Base-by-base conservation (phyloP, 2,888 invertebrate species). In the Morpho achilles region DNA sequence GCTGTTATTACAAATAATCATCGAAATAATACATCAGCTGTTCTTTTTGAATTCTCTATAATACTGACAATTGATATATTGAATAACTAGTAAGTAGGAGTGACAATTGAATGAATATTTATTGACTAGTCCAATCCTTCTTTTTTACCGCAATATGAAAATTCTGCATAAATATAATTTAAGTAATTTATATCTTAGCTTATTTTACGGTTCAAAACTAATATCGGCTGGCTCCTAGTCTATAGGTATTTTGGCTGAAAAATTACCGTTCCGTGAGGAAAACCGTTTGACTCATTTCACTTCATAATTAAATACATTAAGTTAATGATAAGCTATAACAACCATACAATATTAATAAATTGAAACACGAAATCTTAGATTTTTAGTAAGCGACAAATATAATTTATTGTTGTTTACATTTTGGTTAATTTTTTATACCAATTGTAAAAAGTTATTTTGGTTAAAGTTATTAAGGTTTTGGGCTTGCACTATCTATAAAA, bases 251-350 rank as follows among this genome's bases (percentile, higher is more conserved):
- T 68, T 63, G 67, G 59, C 49, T 64, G 63, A 63, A 67, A 65
- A 68, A 69, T 66, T 67, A 69, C 66, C 59, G 64, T 69, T 67
- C 66, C 69, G 69, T 70, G 69, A 67, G 62, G 61, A 65, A 67
- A 59, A 61, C 59, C 64, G 63, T 61, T 62, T 61, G 64, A 65
- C 60, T 65, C 64, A 66, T 69, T 67, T 63, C 56, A 61, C 64
- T 61, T 54, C 51, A 57, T 70, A 70, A 70, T 70, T 66, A 71
- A 67, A 68, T 69, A 65, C 66, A 61, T 66, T 62, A 68, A 68
- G 63, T 66, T 60, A 59, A 65, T 67, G 68, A 68, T 67, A 69
- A 62, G 68, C 69, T 56, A 61, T 61, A 65, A 67, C 66, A 58
- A 62, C 59, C 64, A 56, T 61, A 57, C 58, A 61, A 64, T 61